These are phyloP conservation scores for Muscidifurax raptorellus DNA, from an alignment of 1,140 invertebrate genomes.

Conservation along the genomic window DNA sequence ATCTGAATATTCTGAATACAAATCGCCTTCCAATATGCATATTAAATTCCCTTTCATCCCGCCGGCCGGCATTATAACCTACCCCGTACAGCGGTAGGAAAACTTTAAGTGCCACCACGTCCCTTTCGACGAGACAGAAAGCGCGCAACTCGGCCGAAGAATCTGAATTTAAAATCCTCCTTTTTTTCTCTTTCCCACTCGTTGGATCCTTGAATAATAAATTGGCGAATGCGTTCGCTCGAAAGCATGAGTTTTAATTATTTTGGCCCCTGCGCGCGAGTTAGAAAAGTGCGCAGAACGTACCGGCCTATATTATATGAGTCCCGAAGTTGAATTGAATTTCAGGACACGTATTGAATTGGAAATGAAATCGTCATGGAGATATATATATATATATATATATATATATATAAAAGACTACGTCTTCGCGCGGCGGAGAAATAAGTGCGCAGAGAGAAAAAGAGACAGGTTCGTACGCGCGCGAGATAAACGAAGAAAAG, in stretches of 20 bases:
- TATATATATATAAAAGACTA: neutral
- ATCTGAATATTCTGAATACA: neutral
- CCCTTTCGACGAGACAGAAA: neutral
- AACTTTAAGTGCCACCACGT: neutral
- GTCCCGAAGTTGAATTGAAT: conserved; percentile 40
- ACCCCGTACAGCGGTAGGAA: neutral
- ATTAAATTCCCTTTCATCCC: no score
- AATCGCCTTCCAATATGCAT: neutral
- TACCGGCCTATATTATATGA: neutral
- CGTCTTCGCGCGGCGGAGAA: neutral
- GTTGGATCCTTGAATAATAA: neutral
- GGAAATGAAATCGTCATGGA: conserved; percentile 61
- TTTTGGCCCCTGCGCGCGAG: conserved; percentile 4
- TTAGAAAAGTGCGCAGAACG: neutral
- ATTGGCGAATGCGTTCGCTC: conserved; percentile 16
- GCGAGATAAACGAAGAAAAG: conserved; percentile 43
- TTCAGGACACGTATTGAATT: conserved; percentile 59
- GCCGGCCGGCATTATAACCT: no score
- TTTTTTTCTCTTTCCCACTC: neutral
- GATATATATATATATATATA: no score
- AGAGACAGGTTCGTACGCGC: neutral
- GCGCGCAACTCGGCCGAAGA: neutral
- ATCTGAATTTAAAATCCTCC: neutral
- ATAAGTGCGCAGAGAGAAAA: neutral
- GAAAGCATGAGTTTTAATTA: conserved; percentile 30